Conservation (phyloP, 1,140 invertebrate species). For the Euwallacea similis region DNA sequence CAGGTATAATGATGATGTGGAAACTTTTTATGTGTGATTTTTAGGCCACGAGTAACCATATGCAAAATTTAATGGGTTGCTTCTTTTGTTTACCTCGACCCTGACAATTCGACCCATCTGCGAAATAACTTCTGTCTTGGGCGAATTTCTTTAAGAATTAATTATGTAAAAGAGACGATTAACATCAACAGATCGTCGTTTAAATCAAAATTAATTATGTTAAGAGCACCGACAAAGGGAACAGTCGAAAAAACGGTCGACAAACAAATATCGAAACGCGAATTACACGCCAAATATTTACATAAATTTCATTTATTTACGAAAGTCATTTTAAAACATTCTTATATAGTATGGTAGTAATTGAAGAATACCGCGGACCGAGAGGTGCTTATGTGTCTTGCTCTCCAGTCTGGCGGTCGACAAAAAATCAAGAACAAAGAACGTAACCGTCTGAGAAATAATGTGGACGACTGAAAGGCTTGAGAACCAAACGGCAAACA, state of each 20-base stretch:
- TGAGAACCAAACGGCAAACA: slow-evolving; percentile 16
- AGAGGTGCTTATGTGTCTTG: slow-evolving; percentile 7
- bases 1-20: too few species aligned
- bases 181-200: slow-evolving; percentile 11
- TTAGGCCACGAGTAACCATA: too few species aligned
- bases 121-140: neutral
- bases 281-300: slow-evolving; percentile 17
- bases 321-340: slow-evolving; percentile 9
- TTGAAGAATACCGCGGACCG: slow-evolving; percentile 20
- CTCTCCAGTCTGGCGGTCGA: slow-evolving; percentile 8
- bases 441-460: slow-evolving; percentile 22
- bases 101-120: neutral
- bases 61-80: too few species aligned
- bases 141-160: slow-evolving; percentile 14
- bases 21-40: too few species aligned
- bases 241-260: slow-evolving; percentile 18
- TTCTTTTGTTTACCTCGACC: neutral
- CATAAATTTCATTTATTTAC: slow-evolving; percentile 17
- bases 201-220: slow-evolving; percentile 22
- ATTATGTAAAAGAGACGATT: slow-evolving; percentile 19
- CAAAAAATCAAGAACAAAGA: slow-evolving; percentile 28
- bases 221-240: slow-evolving; percentile 17
- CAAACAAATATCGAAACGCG: slow-evolving; percentile 19
- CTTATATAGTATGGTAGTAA: slow-evolving; percentile 7
- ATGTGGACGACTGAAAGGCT: slow-evolving; percentile 8